Evolutionary conservation across 2,113 vertebrate species (phyloP).

Genomic region (Cololabis saira): DNA sequence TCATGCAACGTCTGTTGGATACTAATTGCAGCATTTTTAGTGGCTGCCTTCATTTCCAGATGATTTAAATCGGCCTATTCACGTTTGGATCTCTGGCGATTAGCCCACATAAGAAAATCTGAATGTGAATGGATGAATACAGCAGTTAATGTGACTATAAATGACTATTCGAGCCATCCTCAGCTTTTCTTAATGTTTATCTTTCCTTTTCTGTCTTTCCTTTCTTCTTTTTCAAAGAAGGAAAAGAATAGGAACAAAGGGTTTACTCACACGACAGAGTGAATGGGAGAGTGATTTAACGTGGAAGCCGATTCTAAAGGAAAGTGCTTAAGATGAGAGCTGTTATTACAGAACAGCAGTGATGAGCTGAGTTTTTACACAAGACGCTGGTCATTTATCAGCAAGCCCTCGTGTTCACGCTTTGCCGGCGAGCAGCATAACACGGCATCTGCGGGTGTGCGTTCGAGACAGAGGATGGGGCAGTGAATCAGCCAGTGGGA

Average conservation of each 20-base stretch:
- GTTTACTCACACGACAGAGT: conserved; percentile 8
- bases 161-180: conserved; percentile 23
- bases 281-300: neutral
- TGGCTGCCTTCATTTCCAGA: conserved; percentile 21
- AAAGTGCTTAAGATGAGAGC: neutral
- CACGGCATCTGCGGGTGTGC: conserved; percentile 46
- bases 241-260: conserved; percentile 7
- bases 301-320: neutral
- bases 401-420: conserved; percentile 45
- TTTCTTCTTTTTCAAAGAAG: neutral
- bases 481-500: conserved; percentile 68
- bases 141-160: conserved; percentile 57
- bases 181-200: neutral
- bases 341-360: conserved; percentile 17
- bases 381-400: conserved; percentile 34
- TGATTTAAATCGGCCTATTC: conserved; percentile 51
- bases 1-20: conserved; percentile 42
- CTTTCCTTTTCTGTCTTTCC: neutral
- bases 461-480: conserved; percentile 24
- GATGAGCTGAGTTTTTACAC: conserved; percentile 28
- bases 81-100: conserved; percentile 43
- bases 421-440: conserved; percentile 50
- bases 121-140: conserved; percentile 58
- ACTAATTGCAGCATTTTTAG: conserved; percentile 48
- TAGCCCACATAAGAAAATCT: conserved; percentile 39